Evolutionary conservation across 2,797 vertebrate genomes (phyloP).

Genomic region (Hypotaenidia philippensis): DNA sequence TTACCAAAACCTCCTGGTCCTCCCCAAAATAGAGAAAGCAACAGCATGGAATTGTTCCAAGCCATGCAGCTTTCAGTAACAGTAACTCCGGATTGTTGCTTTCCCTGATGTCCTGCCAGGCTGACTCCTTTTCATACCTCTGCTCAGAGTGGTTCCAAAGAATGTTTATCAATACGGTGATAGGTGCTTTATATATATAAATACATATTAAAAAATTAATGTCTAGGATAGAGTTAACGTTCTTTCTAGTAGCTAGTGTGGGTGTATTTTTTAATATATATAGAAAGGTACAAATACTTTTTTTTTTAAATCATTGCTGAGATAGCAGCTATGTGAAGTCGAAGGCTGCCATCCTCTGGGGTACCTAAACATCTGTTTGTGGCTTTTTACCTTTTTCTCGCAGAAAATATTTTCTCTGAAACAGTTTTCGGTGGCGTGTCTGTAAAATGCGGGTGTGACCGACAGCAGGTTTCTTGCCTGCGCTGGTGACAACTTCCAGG

Average conservation of each 20-base stretch:
- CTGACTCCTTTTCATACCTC: too few species aligned
- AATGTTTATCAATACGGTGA: too few species aligned
- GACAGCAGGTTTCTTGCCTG: background rate
- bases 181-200: too few species aligned
- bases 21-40: background rate
- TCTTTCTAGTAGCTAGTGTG: background rate
- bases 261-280: background rate
- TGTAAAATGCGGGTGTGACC: background rate
- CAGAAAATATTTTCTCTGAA: conserved; percentile 2
- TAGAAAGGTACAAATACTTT: background rate
- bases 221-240: too few species aligned
- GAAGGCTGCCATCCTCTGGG: background rate
- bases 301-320: background rate
- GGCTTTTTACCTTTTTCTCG: conserved; percentile 54
- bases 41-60: background rate
- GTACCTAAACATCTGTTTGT: background rate
- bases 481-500: background rate
- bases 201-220: too few species aligned
- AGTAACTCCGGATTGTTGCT: background rate
- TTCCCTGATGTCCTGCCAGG: background rate
- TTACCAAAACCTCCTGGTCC: background rate
- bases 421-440: background rate
- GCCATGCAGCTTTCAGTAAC: background rate
- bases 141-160: too few species aligned
- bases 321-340: background rate